phyloP scores from a whole-genome alignment of 2,113 vertebrate genomes.

The Etheostoma spectabile region DNA sequence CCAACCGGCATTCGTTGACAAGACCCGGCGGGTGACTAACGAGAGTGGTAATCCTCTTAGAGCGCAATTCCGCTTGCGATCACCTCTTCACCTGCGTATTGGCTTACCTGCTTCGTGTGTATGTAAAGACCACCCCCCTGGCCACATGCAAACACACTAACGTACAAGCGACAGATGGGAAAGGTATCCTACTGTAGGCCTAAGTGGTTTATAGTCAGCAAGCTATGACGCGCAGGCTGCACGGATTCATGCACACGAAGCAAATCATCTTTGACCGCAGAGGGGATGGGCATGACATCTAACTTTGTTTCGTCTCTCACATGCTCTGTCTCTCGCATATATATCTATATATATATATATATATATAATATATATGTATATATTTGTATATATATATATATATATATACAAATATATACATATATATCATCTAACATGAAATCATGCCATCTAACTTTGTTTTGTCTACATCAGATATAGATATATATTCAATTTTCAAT shows the following conservation, averaged over 20 bases:
- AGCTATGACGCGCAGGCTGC: background rate
- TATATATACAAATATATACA: too few species aligned
- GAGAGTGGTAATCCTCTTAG: conserved; percentile 82
- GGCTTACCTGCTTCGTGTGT: conserved; percentile 23
- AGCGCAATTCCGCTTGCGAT: conserved; percentile 69
- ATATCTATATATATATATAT: too few species aligned
- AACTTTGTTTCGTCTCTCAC: too few species aligned
- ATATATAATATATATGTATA: too few species aligned
- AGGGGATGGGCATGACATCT: too few species aligned
- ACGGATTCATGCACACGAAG: background rate
- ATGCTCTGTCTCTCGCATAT: too few species aligned
- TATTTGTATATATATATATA: too few species aligned
- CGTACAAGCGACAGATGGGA: background rate
- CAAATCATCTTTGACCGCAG: background rate
- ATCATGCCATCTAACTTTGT: too few species aligned
- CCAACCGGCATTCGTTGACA: conserved; percentile 27
- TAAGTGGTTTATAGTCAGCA: background rate
- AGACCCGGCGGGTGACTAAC: conserved; percentile 37
- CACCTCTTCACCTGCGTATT: conserved; percentile 49
- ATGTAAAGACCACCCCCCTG: conserved; percentile 9
- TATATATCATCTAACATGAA: too few species aligned
- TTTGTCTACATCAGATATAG: too few species aligned
- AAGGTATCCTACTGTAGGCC: background rate
- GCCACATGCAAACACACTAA: background rate
- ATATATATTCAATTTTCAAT: too few species aligned